phyloP scores from a whole-genome alignment of 2,113 vertebrate species.

The Typhlomys cinereus region DNA sequence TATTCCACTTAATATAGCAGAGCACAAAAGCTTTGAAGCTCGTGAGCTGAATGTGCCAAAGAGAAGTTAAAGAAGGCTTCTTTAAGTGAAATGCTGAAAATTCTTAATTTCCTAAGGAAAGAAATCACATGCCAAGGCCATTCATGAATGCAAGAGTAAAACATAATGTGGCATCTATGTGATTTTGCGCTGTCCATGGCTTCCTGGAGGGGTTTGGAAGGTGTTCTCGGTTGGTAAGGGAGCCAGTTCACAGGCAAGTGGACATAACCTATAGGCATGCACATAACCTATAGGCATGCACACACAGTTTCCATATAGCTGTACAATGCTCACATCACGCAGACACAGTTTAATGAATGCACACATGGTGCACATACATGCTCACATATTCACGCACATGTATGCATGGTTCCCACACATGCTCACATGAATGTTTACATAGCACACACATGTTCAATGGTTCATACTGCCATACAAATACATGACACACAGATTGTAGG shows the following conservation, averaged over 20 bases:
- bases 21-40: too few relatives aligned
- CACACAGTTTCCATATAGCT: neutral
- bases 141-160: rapidly evolving
- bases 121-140: too few relatives aligned
- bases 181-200: neutral
- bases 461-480: too few relatives aligned
- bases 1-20: neutral
- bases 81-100: neutral
- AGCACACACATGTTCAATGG: too few relatives aligned
- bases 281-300: neutral
- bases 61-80: neutral
- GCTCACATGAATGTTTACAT: too few relatives aligned
- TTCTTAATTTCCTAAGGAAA: neutral
- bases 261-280: neutral
- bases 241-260: neutral
- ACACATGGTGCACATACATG: too few relatives aligned
- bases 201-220: too few relatives aligned
- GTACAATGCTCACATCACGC: neutral
- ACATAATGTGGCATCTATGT: rapidly evolving
- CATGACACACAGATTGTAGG: too few relatives aligned
- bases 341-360: too few relatives aligned
- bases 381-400: neutral
- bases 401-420: too few relatives aligned
- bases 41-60: neutral
- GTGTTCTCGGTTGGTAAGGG: neutral